Conservation (phyloP, 2,888 invertebrate genomes). For the Hirtodrosophila duncani region DNA sequence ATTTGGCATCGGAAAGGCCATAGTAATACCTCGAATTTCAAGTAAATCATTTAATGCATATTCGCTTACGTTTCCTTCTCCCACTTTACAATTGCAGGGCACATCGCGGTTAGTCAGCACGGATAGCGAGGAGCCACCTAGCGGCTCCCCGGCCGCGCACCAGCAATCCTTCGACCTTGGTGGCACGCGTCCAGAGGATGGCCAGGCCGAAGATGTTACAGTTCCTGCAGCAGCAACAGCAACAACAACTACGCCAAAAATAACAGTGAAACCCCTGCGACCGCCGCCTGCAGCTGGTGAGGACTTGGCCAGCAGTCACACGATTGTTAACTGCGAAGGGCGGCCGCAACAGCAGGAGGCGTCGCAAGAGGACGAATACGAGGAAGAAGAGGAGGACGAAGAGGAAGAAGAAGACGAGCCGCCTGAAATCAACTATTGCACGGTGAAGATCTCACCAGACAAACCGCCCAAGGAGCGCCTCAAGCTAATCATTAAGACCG, state of each 20-base stretch:
- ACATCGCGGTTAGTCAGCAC: constrained; percentile 84
- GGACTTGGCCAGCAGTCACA: constrained; percentile 1
- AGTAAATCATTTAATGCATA: not conserved
- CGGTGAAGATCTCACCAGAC: constrained; percentile 77
- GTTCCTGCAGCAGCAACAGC: constrained; percentile 7
- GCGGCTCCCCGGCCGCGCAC: constrained; percentile 57
- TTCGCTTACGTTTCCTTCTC: not conserved
- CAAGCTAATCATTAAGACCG: constrained; percentile 78
- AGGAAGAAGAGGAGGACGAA: constrained; percentile 59
- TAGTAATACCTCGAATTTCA: not conserved
- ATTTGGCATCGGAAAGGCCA: too few species aligned
- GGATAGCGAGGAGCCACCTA: constrained; percentile 81
- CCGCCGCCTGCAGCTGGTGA: constrained; percentile 45
- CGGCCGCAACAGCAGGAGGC: constrained; percentile 9
- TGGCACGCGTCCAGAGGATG: constrained; percentile 21
- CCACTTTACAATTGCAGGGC: constrained; percentile 74
- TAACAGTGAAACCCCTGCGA: constrained; percentile 67
- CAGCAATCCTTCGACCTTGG: too few species aligned
- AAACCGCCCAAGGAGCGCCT: constrained; percentile 80
- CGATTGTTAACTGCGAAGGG: not conserved
- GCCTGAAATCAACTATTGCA: constrained; percentile 76
- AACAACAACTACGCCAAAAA: constrained; percentile 61
- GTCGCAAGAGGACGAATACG: constrained; percentile 37
- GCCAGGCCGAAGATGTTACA: constrained; percentile 3
- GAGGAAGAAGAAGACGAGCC: constrained; percentile 70